A percentile compares a stretch with the other conserved stretches of the same genome.
phyloP scores from a whole-genome alignment of 1,140 invertebrate genomes.

The Formica selysi region DNA sequence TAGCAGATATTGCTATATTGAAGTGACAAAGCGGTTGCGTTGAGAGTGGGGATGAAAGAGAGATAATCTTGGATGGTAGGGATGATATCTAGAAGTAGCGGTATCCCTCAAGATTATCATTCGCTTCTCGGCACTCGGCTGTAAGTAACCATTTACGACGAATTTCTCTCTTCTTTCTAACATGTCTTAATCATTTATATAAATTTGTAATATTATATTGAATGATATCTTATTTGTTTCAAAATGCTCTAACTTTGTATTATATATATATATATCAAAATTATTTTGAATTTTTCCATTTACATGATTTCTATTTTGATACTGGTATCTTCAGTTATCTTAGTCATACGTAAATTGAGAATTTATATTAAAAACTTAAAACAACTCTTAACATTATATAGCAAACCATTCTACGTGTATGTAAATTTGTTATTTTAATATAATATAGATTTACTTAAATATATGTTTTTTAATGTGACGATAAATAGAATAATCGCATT shows the following conservation, averaged over 20 bases:
- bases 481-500: background rate
- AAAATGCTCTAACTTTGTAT: background rate
- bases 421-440: constrained; percentile 3
- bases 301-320: background rate
- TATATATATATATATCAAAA: background rate
- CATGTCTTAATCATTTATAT: background rate
- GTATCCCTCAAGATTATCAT: constrained; percentile 69
- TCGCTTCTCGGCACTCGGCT: constrained; percentile 54
- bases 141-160: constrained; percentile 35
- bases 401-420: background rate
- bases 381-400: background rate
- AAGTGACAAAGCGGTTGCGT: constrained; percentile 59
- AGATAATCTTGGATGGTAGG: constrained; percentile 61
- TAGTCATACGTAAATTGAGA: background rate
- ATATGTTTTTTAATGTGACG: background rate
- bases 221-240: background rate
- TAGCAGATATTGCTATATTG: constrained; percentile 28
- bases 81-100: constrained; percentile 65
- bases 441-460: background rate
- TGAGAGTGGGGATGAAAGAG: constrained; percentile 58
- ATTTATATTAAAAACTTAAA: background rate
- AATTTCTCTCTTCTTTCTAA: background rate
- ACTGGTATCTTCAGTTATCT: background rate
- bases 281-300: constrained; percentile 18
- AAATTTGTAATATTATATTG: background rate